phyloP scores from a whole-genome alignment of 2,888 invertebrate species.

The Drosophila yooni region DNA sequence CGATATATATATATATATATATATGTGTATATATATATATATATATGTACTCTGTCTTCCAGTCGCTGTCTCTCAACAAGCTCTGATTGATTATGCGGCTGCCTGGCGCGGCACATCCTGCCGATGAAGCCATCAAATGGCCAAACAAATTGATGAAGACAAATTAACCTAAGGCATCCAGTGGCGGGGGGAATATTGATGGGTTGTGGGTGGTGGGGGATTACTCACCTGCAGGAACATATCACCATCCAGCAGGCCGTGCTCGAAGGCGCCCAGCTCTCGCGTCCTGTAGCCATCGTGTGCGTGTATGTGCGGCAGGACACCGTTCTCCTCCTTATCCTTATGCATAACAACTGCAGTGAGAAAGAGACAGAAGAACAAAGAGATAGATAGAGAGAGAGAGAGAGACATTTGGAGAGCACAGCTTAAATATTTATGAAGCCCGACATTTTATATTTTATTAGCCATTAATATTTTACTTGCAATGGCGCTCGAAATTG shows the following conservation, averaged over 20 bases:
- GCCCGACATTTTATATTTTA: slow-evolving; percentile 61
- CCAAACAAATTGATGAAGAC: slow-evolving; percentile 69
- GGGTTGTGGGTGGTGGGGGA: neutral
- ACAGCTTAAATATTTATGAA: slow-evolving; percentile 56
- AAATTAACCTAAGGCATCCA: slow-evolving; percentile 49
- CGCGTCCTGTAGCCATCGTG: slow-evolving; percentile 88
- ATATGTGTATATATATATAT: neutral
- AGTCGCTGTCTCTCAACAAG: slow-evolving; percentile 31
- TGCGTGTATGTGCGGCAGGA: slow-evolving; percentile 88
- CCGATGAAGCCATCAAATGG: slow-evolving; percentile 73
- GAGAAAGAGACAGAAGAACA: slow-evolving; percentile 62
- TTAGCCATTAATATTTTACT: slow-evolving; percentile 70
- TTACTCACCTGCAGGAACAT: slow-evolving; percentile 95
- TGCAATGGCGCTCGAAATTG: slow-evolving; percentile 41
- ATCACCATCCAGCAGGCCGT: slow-evolving; percentile 96
- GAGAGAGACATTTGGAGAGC: slow-evolving; percentile 7
- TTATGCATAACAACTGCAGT: slow-evolving; percentile 97
- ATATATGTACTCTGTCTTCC: neutral
- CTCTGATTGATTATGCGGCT: slow-evolving; percentile 72
- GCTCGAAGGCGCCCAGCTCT: slow-evolving; percentile 94
- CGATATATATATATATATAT: slow-evolving; percentile 6
- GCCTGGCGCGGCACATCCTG: slow-evolving; percentile 47
- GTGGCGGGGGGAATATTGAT: neutral
- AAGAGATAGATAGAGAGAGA: slow-evolving; percentile 60
- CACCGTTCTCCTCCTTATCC: slow-evolving; percentile 94